Percentiles rank a stretch among this genome's conserved stretches.
These are phyloP conservation scores for Otocyon megalotis DNA, from an alignment of 2,113 vertebrate species.

Conservation along the genomic window DNA sequence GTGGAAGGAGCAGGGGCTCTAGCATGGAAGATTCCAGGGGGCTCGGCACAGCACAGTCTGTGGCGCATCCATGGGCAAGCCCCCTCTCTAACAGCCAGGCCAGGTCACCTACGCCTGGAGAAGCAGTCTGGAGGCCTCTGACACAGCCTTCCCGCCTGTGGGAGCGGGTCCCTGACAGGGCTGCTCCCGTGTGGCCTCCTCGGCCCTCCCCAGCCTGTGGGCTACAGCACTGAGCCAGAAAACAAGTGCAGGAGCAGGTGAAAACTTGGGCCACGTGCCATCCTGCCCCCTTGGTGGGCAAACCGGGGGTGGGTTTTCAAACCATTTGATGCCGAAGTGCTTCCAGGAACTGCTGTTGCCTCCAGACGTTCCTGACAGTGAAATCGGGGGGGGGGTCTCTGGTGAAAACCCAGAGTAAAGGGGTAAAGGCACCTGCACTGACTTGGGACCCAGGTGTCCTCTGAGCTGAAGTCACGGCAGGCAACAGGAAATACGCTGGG, in stretches of 20 bases:
- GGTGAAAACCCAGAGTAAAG: neutral
- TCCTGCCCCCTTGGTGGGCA: neutral
- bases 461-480: neutral
- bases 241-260: neutral
- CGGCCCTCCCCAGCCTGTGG: neutral
- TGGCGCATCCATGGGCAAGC: neutral
- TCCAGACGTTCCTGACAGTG: neutral
- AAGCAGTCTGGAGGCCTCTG: conserved; percentile 40
- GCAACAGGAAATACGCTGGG: neutral
- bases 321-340: neutral
- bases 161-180: neutral
- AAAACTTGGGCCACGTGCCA: neutral
- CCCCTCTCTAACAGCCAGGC: neutral
- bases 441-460: neutral
- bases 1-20: neutral
- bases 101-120: neutral
- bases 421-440: neutral
- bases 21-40: fast-evolving
- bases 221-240: neutral
- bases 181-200: neutral
- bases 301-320: neutral
- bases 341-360: neutral
- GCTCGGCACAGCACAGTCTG: no score
- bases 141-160: neutral
- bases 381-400: neutral